Percentiles rank a stretch among this genome's conserved stretches.
Conservation (phyloP, 2,888 invertebrate genomes). For the Oconnorella tubifera region DNA sequence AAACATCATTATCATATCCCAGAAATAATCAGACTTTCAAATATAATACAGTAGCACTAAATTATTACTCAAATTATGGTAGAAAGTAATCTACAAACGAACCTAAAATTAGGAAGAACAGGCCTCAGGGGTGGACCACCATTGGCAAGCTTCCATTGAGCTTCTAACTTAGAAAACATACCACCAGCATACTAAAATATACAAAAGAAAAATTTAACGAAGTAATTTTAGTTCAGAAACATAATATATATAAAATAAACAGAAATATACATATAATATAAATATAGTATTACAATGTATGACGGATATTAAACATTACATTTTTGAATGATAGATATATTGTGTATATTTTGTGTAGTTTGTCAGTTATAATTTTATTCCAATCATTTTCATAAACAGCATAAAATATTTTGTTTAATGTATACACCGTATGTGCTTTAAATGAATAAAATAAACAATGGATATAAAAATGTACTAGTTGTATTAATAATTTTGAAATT, state of each 20-base stretch:
- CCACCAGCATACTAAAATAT: slow-evolving; percentile 48
- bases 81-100: background rate
- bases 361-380: too few species aligned
- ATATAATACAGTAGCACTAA: too few species aligned
- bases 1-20: too few species aligned
- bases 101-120: background rate
- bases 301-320: background rate
- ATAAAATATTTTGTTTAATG: too few species aligned
- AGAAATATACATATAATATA: background rate
- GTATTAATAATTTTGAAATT: background rate
- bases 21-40: too few species aligned
- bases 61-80: too few species aligned
- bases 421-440: too few species aligned
- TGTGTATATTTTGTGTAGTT: too few species aligned
- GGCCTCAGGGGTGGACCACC: slow-evolving; percentile 19
- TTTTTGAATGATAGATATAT: background rate
- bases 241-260: background rate
- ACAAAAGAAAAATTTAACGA: background rate
- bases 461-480: background rate
- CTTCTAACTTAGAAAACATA: slow-evolving; percentile 48
- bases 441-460: too few species aligned
- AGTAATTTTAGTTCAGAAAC: too few species aligned
- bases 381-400: too few species aligned
- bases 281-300: background rate
- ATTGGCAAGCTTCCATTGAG: slow-evolving; percentile 45